Conservation (phyloP, 2,113 vertebrate species). For the Oncorhynchus clarkii region DNA sequence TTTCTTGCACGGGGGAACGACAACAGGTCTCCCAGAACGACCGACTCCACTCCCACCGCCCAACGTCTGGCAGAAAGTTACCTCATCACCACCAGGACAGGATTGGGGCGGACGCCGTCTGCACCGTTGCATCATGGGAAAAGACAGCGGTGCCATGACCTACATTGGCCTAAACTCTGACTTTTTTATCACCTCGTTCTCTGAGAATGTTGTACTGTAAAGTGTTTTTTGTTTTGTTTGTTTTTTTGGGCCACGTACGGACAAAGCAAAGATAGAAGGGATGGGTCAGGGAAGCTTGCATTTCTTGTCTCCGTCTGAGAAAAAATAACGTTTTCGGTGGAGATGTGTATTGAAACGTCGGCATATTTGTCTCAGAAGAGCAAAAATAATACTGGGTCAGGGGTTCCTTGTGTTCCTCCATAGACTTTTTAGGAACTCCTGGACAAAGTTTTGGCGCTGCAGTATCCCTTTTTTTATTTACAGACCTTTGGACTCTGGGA, state of each 20-base stretch:
- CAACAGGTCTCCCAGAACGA: too few relatives aligned
- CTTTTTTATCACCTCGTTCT: constrained; percentile 7
- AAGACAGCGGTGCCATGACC: constrained; percentile 12
- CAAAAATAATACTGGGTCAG: neutral
- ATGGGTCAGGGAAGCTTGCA: constrained; percentile 22
- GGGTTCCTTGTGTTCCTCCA: neutral
- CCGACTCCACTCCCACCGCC: neutral
- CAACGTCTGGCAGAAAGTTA: constrained; percentile 5
- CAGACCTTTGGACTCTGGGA: constrained; percentile 35
- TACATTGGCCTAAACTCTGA: neutral
- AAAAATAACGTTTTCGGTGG: constrained; percentile 2
- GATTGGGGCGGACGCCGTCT: neutral
- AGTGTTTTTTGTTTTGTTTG: neutral
- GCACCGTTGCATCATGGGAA: constrained; percentile 2
- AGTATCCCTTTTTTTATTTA: constrained; percentile 24
- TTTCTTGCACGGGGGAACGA: neutral
- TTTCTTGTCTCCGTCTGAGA: neutral
- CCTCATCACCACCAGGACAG: neutral
- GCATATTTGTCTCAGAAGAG: constrained; percentile 9
- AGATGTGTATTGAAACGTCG: constrained; percentile 14
- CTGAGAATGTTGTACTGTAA: constrained; percentile 29
- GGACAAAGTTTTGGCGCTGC: constrained; percentile 21
- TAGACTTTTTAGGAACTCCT: constrained; percentile 11
- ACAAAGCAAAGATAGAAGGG: neutral
- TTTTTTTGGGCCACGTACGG: neutral